These are phyloP conservation scores for Caradrina kadenii DNA, from an alignment of 2,888 invertebrate genomes.

Conservation along the genomic window DNA sequence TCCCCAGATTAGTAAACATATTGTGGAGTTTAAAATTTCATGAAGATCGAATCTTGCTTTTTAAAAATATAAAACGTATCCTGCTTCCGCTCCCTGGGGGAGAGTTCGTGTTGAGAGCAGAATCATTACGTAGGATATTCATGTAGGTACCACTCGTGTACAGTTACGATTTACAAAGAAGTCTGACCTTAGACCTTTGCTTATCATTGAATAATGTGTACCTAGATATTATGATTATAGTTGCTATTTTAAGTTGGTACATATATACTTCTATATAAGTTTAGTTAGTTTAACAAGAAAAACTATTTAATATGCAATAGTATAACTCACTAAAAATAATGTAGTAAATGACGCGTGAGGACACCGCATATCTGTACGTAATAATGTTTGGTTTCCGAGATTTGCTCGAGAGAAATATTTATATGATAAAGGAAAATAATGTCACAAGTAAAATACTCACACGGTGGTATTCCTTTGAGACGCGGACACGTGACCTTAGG, in stretches of 20 bases:
- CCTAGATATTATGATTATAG: background rate
- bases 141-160: constrained; percentile 27
- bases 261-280: background rate
- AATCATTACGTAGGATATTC: constrained; percentile 42
- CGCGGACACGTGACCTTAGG: constrained; percentile 39
- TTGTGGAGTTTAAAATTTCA: background rate
- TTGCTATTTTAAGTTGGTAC: background rate
- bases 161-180: constrained; percentile 16
- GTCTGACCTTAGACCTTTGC: constrained; percentile 30
- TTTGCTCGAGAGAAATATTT: constrained; percentile 37
- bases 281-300: too few species aligned
- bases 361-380: constrained; percentile 8
- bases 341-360: background rate
- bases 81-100: constrained; percentile 5
- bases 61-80: constrained; percentile 22
- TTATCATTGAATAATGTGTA: constrained; percentile 7
- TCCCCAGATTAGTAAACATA: constrained; percentile 4
- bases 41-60: constrained; percentile 1
- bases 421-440: constrained; percentile 26
- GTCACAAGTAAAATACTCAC: constrained; percentile 52
- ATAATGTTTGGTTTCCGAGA: constrained; percentile 29
- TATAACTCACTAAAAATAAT: too few species aligned
- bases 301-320: too few species aligned
- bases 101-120: constrained; percentile 28
- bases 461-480: constrained; percentile 50